phyloP scores from a whole-genome alignment of 2,113 vertebrate species.

The Mystacornis crossleyi region DNA sequence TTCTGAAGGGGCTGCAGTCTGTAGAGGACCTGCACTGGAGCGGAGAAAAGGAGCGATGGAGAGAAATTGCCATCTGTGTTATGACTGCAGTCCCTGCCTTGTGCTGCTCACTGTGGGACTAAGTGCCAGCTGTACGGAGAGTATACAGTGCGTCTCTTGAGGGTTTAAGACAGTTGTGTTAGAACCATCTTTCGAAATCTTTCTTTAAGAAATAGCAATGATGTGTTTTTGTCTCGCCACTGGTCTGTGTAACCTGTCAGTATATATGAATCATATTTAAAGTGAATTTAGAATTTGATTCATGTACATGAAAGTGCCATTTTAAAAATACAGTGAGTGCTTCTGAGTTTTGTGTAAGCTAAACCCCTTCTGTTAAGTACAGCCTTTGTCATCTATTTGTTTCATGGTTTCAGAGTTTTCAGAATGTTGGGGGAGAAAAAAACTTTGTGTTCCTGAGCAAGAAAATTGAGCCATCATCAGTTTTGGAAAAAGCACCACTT shows the following conservation, averaged over 20 bases:
- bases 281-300: background rate
- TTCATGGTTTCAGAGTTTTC: background rate
- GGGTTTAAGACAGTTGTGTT: background rate
- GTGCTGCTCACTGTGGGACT: fast-evolving
- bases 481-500: slow-evolving; percentile 78
- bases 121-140: background rate
- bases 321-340: background rate
- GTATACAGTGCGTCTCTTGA: background rate
- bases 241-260: background rate
- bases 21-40: too few relatives aligned
- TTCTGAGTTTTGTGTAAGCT: background rate
- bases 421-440: background rate
- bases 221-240: fast-evolving
- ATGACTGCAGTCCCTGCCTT: background rate
- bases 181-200: background rate
- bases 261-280: background rate
- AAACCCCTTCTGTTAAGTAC: background rate
- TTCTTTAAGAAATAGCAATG: background rate
- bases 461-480: slow-evolving; percentile 71
- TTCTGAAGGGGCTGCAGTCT: background rate
- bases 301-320: background rate
- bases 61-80: background rate
- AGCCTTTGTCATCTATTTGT: background rate
- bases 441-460: slow-evolving; percentile 63
- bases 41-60: background rate